Base-by-base conservation (phyloP, 2,888 invertebrate genomes). In the Sisyra nigra region DNA sequence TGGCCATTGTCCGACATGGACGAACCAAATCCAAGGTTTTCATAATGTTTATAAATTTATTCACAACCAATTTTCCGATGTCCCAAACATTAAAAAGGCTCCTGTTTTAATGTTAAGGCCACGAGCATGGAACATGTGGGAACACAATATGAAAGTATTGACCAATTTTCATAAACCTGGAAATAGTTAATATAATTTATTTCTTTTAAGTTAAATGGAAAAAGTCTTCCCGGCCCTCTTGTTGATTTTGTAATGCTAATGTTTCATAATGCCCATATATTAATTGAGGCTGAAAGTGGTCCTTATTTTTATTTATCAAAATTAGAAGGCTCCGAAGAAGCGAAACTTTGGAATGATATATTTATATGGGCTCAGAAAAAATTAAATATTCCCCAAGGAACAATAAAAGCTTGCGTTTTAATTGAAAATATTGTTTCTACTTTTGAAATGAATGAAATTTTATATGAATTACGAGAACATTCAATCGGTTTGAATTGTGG, bases 231-330 rank as follows among this genome's bases (percentile, higher is more conserved):
- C 18, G 80, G 78, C 2, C 68, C 80, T 1, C 52, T 81, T n/a
- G 69, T 80, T 45, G 81, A 81, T 57, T 80, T 79, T 60, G 75
- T 71, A 1, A 59, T 80, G 8, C 61, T 78, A 36, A 72, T 78
- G 65, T 80, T 66, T 55, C 80, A 80, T 54, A 75, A 72, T 57
- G 76, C 68, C 1, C 57, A 58, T 44, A 63, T 59, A 41, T 63
- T 79, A 2, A 56, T 65, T 14, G 63, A 70, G 47, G 63, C 66
- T 1, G 68, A 67, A 47, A 67, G 70, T 48, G 80, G 80, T 0
- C 80, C 80, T 3, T 78, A 68, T 53, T 79, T 80, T 56, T 81
- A 81, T 54, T 60, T 81, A n/a, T 76, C 80, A 0, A 81, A 80
- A 57, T 48, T 81, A 30, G 79, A 81, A 58, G 68, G 72, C 2